Evolutionary conservation across 1,140 invertebrate species (phyloP), one percentile per base, ranked within the genome.

Genomic region (Drosophila busckii): DNA sequence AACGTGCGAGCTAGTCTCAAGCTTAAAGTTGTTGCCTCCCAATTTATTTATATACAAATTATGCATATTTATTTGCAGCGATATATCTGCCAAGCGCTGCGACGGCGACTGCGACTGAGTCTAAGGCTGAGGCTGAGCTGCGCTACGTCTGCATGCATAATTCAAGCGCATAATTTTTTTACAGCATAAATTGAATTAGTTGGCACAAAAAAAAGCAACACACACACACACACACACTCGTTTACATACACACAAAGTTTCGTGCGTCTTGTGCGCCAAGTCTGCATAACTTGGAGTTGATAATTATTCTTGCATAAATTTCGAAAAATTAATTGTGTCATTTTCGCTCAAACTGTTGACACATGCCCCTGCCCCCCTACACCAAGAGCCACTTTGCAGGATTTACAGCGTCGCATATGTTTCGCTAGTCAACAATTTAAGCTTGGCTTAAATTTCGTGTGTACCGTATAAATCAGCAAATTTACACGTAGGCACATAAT

Each of bases 241-340:
- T n/a, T n/a, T n/a, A n/a, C n/a, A n/a, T n/a, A n/a, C n/a, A n/a
- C n/a, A n/a, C n/a, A n/a, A n/a, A n/a, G n/a, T n/a, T n/a, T n/a
- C n/a, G n/a, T n/a, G n/a, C n/a, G n/a, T n/a, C n/a, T n/a, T n/a
- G n/a, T n/a, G n/a, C n/a, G n/a, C n/a, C n/a, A n/a, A n/a, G n/a
- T n/a, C n/a, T n/a, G n/a, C n/a, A n/a, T n/a, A n/a, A n/a, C n/a
- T n/a, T n/a, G 48, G 44, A 55, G 59, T 12, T 55, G 53, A 29
- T 62, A 62, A 62, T 62, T 56, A 56, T 48, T 56, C 59, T 41
- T 49, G 53, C 59, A 62, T 62, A 56, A 31, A 62, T 62, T 55
- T 59, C 35, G 26, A 8, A 20, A 55, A 62, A 56, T 62, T 49
- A 56, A 62, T 56, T 62, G 59, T 56, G 52, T 42, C 53, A 56